Evolutionary conservation across 2,888 invertebrate species (phyloP).

Genomic region (Hecatera dysodea): DNA sequence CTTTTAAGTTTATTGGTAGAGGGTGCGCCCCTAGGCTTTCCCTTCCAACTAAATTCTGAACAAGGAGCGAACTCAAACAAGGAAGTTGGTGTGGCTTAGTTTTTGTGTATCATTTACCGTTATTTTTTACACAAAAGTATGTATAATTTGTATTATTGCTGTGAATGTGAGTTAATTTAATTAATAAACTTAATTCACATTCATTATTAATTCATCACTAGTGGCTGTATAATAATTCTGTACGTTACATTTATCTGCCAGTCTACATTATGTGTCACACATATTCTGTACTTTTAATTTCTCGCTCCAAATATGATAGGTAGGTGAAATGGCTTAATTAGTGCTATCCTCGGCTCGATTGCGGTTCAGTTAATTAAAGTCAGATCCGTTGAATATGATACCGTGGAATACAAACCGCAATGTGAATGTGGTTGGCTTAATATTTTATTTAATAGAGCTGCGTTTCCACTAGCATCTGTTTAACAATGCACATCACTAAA

Average conservation of each 20-base stretch:
- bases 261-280: background rate
- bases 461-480: constrained; percentile 3
- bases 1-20: too few relatives aligned
- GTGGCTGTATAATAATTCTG: background rate
- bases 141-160: background rate
- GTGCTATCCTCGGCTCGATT: constrained; percentile 26
- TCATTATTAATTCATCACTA: background rate
- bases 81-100: too few relatives aligned
- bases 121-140: too few relatives aligned
- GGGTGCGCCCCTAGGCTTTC: too few relatives aligned
- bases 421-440: background rate
- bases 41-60: too few relatives aligned
- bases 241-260: background rate
- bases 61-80: too few relatives aligned
- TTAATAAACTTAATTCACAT: background rate
- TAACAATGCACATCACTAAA: background rate
- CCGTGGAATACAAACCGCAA: constrained; percentile 26
- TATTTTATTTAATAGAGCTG: constrained; percentile 16
- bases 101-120: too few relatives aligned
- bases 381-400: constrained; percentile 37
- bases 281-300: constrained; percentile 7
- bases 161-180: background rate
- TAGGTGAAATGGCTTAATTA: constrained; percentile 19
- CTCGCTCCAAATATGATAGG: constrained; percentile 31
- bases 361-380: constrained; percentile 47